Evolutionary conservation across 2,888 invertebrate genomes (phyloP), one percentile per base, ranked within the genome.

Genomic region (Papilio protenor): DNA sequence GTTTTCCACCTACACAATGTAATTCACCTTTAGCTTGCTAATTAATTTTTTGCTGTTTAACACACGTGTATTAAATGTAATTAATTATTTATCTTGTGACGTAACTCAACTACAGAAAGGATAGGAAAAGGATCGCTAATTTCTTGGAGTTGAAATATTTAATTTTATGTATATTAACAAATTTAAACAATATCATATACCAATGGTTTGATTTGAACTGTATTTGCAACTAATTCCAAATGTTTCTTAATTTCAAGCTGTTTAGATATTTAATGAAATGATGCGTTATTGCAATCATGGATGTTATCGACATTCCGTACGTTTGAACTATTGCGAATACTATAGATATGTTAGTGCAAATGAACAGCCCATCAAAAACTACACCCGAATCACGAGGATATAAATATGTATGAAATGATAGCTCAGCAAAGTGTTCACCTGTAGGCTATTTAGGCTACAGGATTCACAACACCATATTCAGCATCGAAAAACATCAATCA

Each of bases 1-100:
- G 59, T 71, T 76, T 76, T 59, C 69, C 27, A 45, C 47, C 70
- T 76, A 59, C 57, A 45, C 61, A 71, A 59, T 70, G 76, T 69
- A 76, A 71, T 49, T 76, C 71, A 76, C 59, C 71, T 76, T 59
- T 49, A 45, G 55, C 66, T 75, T 55, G 12, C 16, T 75, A 69
- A 75, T 75, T 75, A 75, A 45, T 55, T 69, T 74, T 75, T 66
- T 75, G 61, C 66, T 45, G 8, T 21, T 45, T 21, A 45, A 45
- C 12, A 45, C 66, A 21, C n/a, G 45, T 69, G 12, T 45, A 11
- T 16, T 18, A 40, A 33, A 27, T 64, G 27, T 55, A 33, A 27
- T 16, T 64, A 18, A 33, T 33, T 33, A 27, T 14, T 64, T 27
- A n/a, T 55, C n/a, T 1, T 55, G 10, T n/a, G 5, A 8, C 40